Conservation (phyloP, 2,113 vertebrate genomes). For the Lagopus leucura region DNA sequence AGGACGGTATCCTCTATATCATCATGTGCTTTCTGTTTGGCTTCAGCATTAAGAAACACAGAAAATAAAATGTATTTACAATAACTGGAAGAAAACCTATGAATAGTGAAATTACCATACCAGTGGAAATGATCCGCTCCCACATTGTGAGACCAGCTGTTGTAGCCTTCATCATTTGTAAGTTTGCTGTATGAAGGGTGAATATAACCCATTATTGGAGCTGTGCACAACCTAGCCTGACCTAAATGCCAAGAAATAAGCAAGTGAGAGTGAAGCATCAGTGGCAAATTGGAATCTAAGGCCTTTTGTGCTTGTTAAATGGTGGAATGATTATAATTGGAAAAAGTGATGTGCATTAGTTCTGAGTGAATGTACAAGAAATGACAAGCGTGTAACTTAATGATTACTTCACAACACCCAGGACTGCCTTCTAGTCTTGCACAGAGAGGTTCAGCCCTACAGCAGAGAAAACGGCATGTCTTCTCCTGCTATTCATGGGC, state of each 20-base stretch:
- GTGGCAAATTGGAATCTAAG: conserved; percentile 88
- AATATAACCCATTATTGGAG: conserved; percentile 70
- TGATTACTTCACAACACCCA: conserved; percentile 83
- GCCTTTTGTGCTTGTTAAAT: conserved; percentile 90
- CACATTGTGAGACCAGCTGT: conserved; percentile 65
- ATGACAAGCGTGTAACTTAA: conserved; percentile 89
- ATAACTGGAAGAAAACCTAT: conserved; percentile 49
- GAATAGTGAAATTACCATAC: conserved; percentile 62
- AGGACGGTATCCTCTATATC: not conserved
- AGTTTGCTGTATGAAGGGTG: conserved; percentile 65
- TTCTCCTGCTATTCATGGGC: conserved; percentile 80
- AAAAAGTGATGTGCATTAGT: conserved; percentile 90
- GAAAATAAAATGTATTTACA: conserved; percentile 57
- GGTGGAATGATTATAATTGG: conserved; percentile 89
- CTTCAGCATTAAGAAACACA: conserved; percentile 49
- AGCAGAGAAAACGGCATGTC: conserved; percentile 80
- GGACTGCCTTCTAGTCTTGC: conserved; percentile 75
- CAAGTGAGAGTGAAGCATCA: conserved; percentile 82
- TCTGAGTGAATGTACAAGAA: conserved; percentile 90
- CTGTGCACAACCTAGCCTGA: conserved; percentile 73
- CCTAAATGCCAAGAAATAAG: conserved; percentile 83
- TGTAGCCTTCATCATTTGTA: conserved; percentile 61
- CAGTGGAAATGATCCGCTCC: conserved; percentile 61
- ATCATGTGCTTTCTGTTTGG: conserved; percentile 44
- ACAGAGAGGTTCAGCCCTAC: conserved; percentile 75